phyloP scores from a whole-genome alignment of 1,140 invertebrate species.

The Steinernema feltiae region DNA sequence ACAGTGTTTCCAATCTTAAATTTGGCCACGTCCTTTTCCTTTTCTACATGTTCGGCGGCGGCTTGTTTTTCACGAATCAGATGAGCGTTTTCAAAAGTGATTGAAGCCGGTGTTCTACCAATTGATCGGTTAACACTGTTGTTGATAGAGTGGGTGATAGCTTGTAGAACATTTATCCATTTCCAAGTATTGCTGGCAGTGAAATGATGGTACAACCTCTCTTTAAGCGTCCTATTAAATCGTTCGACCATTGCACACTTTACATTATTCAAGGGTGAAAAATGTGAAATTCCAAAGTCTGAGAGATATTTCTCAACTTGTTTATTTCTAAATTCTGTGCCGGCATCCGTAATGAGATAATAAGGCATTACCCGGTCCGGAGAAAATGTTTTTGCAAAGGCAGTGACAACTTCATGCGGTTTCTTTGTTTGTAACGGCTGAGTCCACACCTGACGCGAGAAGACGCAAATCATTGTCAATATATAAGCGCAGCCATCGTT shows the following conservation, averaged over 20 bases:
- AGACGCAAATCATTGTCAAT: neutral
- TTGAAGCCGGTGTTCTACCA: neutral
- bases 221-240: neutral
- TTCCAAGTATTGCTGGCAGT: neutral
- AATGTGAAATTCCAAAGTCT: neutral
- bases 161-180: neutral
- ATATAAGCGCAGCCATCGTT: neutral
- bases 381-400: too few relatives aligned
- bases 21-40: neutral
- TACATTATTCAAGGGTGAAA: neutral
- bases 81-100: neutral
- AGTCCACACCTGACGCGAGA: neutral
- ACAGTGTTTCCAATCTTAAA: conserved; percentile 1
- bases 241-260: neutral
- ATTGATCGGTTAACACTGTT: neutral
- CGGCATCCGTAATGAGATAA: neutral
- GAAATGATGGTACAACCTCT: neutral
- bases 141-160: neutral
- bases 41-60: neutral
- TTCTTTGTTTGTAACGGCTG: neutral
- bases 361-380: neutral
- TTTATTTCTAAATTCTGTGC: neutral
- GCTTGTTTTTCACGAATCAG: too few relatives aligned
- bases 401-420: too few relatives aligned
- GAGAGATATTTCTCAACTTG: neutral